phyloP scores from a whole-genome alignment of 2,797 vertebrate species.

The Paratrypauchen microcephalus region DNA sequence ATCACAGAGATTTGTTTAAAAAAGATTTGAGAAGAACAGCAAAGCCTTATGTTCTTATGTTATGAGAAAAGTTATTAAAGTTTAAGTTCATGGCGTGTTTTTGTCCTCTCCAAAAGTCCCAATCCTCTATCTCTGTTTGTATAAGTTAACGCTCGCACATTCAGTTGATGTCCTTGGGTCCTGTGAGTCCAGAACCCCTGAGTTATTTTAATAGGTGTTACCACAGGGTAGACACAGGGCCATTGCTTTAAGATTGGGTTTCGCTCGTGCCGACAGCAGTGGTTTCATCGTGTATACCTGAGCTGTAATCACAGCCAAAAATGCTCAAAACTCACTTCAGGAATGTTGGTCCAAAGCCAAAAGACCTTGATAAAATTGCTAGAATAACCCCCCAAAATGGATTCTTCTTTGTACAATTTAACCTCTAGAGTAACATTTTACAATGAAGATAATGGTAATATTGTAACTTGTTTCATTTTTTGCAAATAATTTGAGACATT shows the following conservation, averaged over 20 bases:
- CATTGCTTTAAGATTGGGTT: slow-evolving; percentile 59
- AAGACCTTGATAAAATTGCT: slow-evolving; percentile 54
- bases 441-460: too few species aligned
- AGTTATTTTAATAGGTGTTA: slow-evolving; percentile 68
- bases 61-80: not conserved
- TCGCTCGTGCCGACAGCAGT: slow-evolving; percentile 67
- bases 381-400: not conserved
- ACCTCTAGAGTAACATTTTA: not conserved
- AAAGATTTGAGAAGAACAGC: too few species aligned
- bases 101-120: slow-evolving; percentile 16
- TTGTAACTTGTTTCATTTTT: too few species aligned
- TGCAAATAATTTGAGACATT: too few species aligned
- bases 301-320: slow-evolving; percentile 72
- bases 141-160: slow-evolving; percentile 54
- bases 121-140: slow-evolving; percentile 43
- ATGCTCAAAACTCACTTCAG: slow-evolving; percentile 62
- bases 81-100: slow-evolving; percentile 7
- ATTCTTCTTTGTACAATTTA: not conserved
- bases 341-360: slow-evolving; percentile 52
- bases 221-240: slow-evolving; percentile 45
- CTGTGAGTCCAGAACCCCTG: slow-evolving; percentile 36
- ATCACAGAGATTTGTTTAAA: too few species aligned
- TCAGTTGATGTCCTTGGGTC: slow-evolving; percentile 53
- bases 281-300: slow-evolving; percentile 71
- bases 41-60: too few species aligned